These are phyloP conservation scores for Teleogryllus oceanicus DNA, from an alignment of 2,888 invertebrate species.

Conservation along the genomic window DNA sequence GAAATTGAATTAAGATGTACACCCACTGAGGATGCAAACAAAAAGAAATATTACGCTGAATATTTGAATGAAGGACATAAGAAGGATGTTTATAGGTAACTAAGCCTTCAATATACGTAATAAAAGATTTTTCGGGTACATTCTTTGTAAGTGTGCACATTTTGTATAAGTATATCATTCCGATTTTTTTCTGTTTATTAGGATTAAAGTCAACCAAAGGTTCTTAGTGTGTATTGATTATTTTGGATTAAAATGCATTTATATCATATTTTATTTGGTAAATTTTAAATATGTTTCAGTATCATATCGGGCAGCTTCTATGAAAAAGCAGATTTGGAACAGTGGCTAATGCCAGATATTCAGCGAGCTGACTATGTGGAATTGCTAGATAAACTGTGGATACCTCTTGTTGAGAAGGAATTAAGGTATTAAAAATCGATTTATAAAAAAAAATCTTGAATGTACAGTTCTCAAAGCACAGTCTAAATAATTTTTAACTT, in stretches of 20 bases:
- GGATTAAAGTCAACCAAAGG: too few relatives aligned
- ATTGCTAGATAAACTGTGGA: conserved; percentile 68
- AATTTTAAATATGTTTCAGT: conserved; percentile 49
- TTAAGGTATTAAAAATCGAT: conserved; percentile 48
- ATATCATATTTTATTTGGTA: too few relatives aligned
- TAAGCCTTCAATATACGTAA: background rate
- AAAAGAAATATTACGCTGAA: conserved; percentile 42
- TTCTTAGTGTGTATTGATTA: too few relatives aligned
- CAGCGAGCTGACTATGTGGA: conserved; percentile 64
- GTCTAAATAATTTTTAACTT: too few relatives aligned
- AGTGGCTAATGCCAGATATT: conserved; percentile 70
- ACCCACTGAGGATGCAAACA: conserved; percentile 44
- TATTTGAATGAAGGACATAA: background rate
- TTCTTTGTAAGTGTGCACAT: too few relatives aligned
- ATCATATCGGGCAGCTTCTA: conserved; percentile 83
- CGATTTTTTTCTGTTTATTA: too few relatives aligned
- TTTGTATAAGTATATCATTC: too few relatives aligned
- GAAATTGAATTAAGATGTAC: conserved; percentile 37
- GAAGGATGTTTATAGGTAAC: background rate
- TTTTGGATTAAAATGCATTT: too few relatives aligned
- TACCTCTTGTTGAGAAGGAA: conserved; percentile 62
- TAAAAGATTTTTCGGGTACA: too few relatives aligned
- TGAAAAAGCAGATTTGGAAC: conserved; percentile 80
- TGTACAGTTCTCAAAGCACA: too few relatives aligned
- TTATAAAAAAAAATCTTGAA: background rate